Conservation (phyloP, 2,113 vertebrate species). For the Dolichallabes microphthalmus region DNA sequence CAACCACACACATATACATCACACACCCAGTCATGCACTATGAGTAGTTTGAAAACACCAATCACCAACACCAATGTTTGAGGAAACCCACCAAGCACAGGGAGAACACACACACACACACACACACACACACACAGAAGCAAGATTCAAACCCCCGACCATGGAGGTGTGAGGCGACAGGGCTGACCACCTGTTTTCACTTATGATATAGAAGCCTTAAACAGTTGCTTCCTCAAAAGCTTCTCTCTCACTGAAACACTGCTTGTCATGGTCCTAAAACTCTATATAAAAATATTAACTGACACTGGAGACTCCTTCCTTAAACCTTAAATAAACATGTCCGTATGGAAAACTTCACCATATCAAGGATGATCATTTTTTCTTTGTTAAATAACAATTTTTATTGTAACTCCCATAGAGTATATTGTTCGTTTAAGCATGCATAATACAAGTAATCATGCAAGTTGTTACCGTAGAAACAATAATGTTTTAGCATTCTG, state of each 20-base stretch:
- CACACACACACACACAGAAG: too few relatives aligned
- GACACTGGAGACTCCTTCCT: not conserved
- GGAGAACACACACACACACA: too few relatives aligned
- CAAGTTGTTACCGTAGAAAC: not conserved
- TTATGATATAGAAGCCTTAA: not conserved
- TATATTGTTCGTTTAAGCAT: not conserved
- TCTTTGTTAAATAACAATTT: not conserved
- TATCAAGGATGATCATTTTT: not conserved
- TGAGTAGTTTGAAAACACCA: too few relatives aligned
- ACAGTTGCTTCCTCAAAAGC: not conserved
- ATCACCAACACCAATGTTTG: too few relatives aligned
- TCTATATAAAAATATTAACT: not conserved
- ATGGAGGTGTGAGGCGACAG: too few relatives aligned
- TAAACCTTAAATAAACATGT: not conserved
- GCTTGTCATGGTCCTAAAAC: not conserved
- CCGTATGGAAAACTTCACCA: not conserved
- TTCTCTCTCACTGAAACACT: not conserved
- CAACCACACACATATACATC: too few relatives aligned
- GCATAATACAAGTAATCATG: not conserved
- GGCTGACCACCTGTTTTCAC: not conserved
- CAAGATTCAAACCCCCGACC: too few relatives aligned
- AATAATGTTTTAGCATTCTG: not conserved
- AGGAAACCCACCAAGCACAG: too few relatives aligned
- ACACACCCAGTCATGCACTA: too few relatives aligned
- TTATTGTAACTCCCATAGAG: not conserved